These are phyloP conservation scores for Catamblyrhynchus diadema DNA, from an alignment of 2,797 vertebrate genomes.

Conservation along the genomic window DNA sequence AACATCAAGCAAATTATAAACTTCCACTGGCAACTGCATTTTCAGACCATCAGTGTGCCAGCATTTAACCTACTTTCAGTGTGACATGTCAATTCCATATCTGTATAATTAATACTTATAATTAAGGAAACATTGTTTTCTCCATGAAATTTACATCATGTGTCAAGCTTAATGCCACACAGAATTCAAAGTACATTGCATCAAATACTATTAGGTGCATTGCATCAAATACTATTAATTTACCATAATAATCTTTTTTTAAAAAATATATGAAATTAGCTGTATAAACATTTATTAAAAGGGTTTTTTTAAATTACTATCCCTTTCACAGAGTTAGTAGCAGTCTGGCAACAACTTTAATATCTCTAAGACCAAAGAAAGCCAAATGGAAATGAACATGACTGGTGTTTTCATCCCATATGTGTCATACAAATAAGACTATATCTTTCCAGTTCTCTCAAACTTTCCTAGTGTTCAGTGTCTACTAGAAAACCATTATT, in stretches of 20 bases:
- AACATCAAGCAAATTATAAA: neutral
- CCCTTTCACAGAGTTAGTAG: neutral
- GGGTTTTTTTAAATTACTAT: neutral
- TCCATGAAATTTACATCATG: neutral
- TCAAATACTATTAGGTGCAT: neutral
- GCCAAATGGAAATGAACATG: neutral
- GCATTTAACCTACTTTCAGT: neutral
- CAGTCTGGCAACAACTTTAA: neutral
- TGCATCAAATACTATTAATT: neutral
- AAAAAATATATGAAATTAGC: neutral
- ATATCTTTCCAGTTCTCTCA: neutral
- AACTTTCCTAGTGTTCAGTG: neutral
- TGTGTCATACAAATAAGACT: neutral
- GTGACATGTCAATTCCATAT: neutral
- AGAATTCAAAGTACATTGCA: neutral
- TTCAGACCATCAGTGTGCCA: neutral
- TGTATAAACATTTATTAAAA: neutral
- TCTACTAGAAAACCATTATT: conserved; percentile 25
- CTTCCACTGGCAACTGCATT: neutral
- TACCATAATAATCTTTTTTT: neutral
- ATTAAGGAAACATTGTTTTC: neutral
- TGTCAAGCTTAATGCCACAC: neutral
- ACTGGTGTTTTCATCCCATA: neutral
- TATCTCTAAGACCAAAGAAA: neutral
- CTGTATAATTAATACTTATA: neutral